phyloP scores from a whole-genome alignment of 2,888 invertebrate genomes.

The Hemaris fuciformis region DNA sequence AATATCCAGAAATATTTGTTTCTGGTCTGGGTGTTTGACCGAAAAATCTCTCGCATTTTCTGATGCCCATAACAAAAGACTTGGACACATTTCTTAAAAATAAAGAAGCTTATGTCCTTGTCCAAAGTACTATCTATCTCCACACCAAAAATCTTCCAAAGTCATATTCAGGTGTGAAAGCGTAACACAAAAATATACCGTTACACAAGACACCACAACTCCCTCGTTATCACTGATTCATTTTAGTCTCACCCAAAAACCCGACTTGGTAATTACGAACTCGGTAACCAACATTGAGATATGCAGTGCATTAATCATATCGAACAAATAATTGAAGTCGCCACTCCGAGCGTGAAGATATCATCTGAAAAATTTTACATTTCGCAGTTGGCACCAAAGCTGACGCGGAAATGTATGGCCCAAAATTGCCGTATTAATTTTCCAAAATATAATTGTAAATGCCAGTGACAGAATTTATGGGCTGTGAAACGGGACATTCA shows the following conservation, averaged over 20 bases:
- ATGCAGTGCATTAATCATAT: neutral
- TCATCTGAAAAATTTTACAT: neutral
- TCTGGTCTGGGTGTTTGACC: too few species aligned
- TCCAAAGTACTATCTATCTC: too few species aligned
- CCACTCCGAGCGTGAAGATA: neutral
- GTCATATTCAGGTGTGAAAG: too few species aligned
- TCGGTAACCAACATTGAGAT: neutral
- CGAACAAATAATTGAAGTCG: neutral
- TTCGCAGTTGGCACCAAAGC: neutral
- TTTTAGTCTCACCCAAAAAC: neutral
- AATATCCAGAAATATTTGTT: too few species aligned
- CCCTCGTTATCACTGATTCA: neutral
- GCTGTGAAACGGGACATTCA: too few species aligned
- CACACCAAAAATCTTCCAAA: too few species aligned
- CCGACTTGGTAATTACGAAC: neutral
- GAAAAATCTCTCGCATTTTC: too few species aligned
- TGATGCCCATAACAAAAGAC: too few species aligned
- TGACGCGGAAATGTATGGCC: neutral
- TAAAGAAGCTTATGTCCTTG: too few species aligned
- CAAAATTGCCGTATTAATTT: neutral
- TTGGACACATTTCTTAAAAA: too few species aligned
- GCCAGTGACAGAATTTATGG: too few species aligned
- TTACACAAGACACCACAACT: neutral
- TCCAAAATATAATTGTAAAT: too few species aligned
- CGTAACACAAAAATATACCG: neutral